Evolutionary conservation across 2,113 vertebrate species (phyloP).

Genomic region (Vireo altiloquus): DNA sequence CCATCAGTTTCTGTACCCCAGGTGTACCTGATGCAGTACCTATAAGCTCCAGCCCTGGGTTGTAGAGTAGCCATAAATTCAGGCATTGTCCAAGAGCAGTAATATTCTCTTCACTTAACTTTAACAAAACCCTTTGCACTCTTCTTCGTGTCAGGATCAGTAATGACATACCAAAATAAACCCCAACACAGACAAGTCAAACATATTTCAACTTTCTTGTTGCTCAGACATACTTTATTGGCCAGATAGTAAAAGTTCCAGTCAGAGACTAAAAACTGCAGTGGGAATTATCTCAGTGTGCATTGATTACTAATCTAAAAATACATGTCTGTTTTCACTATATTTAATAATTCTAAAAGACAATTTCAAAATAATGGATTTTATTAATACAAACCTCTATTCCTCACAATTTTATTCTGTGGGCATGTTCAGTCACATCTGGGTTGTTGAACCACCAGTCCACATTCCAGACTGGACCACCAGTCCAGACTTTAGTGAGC

Average conservation of each 20-base stretch:
- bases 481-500: not conserved
- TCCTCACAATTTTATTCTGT: not conserved
- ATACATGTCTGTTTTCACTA: not conserved
- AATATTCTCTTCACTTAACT: not conserved
- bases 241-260: not conserved
- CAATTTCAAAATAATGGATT: not conserved
- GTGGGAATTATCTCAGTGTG: not conserved
- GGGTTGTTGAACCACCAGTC: not conserved
- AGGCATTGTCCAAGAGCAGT: not conserved
- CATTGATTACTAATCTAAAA: not conserved
- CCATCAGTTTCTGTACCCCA: not conserved
- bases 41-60: not conserved
- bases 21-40: not conserved
- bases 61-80: not conserved
- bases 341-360: not conserved
- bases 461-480: too few species aligned
- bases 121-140: not conserved
- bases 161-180: not conserved
- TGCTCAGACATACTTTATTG: not conserved
- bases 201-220: not conserved
- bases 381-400: not conserved
- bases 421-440: not conserved
- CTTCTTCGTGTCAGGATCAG: not conserved
- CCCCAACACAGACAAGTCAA: not conserved
- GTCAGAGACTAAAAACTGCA: not conserved